A percentile compares a stretch with the other conserved stretches of the same genome.
Conservation (phyloP, 2,888 invertebrate genomes). For the Phania funesta region DNA sequence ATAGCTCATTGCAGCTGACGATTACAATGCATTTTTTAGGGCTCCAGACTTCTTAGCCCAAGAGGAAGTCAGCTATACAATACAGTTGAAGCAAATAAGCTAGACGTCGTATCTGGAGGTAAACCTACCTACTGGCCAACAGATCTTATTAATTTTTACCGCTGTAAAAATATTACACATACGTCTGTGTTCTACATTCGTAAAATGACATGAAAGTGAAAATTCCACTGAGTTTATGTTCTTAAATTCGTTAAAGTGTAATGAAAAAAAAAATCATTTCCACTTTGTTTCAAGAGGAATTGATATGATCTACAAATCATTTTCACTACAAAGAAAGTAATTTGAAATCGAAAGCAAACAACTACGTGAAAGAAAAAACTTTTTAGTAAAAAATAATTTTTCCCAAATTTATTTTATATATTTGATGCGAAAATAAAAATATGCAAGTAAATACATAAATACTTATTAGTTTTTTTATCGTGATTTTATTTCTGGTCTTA, state of each 20-base stretch:
- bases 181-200: background rate
- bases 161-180: no score
- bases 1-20: no score
- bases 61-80: no score
- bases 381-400: background rate
- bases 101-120: no score
- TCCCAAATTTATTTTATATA: background rate
- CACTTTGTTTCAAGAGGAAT: background rate
- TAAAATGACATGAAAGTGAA: background rate
- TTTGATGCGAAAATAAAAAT: background rate
- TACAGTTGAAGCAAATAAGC: no score
- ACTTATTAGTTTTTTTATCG: background rate
- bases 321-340: background rate
- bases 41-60: no score
- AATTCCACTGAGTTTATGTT: background rate
- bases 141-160: no score
- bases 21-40: no score
- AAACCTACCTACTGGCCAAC: no score
- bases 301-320: background rate
- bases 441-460: conserved; percentile 6
- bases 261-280: background rate
- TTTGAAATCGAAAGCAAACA: conserved; percentile 6
- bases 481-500: background rate
- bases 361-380: background rate
- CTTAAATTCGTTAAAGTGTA: no score